Base-by-base conservation (phyloP, 2,888 invertebrate genomes). In the Alentia gelatinosa region DNA sequence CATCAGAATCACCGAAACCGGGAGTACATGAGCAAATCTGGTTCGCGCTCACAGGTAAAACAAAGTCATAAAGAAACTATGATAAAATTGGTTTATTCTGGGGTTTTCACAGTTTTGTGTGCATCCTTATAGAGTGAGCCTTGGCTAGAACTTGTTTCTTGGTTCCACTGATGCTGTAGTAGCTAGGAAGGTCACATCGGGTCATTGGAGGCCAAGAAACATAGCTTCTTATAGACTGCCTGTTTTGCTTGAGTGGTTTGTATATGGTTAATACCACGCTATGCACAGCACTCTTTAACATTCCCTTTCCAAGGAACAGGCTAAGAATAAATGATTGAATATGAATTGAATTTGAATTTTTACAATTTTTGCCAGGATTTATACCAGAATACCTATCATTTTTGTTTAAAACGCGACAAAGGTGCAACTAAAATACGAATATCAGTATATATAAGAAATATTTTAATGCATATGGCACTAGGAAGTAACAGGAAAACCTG, bases 1-100 rank as follows among this genome's bases (percentile, higher is more conserved):
- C 94, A 94, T 83, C 95, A 95, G 91, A 94, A 94, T 91, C 93
- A 63, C 42, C 88, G 91, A 39, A 90, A 88, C 88, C 40, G 84
- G 50, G 92, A 92, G 40, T 86, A 86, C 26, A 47, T 86, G 86
- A 30, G 47, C n/a, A 86, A 50, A 19, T 40, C 42, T 42, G 86
- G 26, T 1, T 26, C 89, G 3, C 83, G 90, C 0, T 40, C 90
- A n/a, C 90, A 90, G 90, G 89, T 89, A 89, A 68, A n/a, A 23
- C 23, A 37, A 3, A 74, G 5, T 26, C 74, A 74, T 26, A 74
- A 33, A 47, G 9, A 47, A 47, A 12, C 19, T 47, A 12, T 47
- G 19, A 9, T 47, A 47, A 19, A 12, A 19, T 47, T 47, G 9
- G 19, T 5, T 74, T 74, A 33, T 63, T 63, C 74, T 33, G n/a